Evolutionary conservation across 1,140 invertebrate species (phyloP), one percentile per base, ranked within the genome.

Genomic region (Drosophila subpulchrella): DNA sequence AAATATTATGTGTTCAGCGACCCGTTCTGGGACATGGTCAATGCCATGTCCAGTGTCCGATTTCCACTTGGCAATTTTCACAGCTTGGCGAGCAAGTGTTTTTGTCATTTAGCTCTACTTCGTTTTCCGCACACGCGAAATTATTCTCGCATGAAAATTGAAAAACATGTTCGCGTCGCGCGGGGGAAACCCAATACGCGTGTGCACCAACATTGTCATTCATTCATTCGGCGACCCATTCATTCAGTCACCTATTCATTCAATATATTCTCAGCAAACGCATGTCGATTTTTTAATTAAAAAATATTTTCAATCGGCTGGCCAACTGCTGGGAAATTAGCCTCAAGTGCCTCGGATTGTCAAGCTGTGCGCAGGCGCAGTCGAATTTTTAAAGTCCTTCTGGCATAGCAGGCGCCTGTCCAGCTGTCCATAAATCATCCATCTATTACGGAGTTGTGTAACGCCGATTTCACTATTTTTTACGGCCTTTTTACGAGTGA

Each of bases 61-160:
- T 67, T 81, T 56, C 63, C 78, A 70, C 57, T 72, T 66, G 65
- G 24, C 48, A 30, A 73, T 79, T 84, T 85, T 77, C 66, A 59
- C 71, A 72, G 68, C 68, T 71, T 59, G 54, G 39, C 46, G 34
- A 55, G 44, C 55, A 47, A 59, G 72, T 68, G 61, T 58, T 61
- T 81, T 56, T 81, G 55, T 67, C 58, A 50, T 71, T 71, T 71
- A 32, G 51, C 36, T 10, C 59, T 59, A 72, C 47, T 60, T 59
- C 66, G 44, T 82, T 88, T 88, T 88, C 83, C 83, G 79, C 80
- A 62, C 80, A 89, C 57, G 65, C 55, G 54, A 77, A 80, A 73
- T 84, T 71, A 89, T 88, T 88, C 80, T 88, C 57, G 72, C 83
- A 84, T 88, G 80, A 89, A 89, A 88, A 84, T 77, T 54, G 68